Base-by-base conservation (phyloP, 2,113 vertebrate species). In the Albula glossodonta region DNA sequence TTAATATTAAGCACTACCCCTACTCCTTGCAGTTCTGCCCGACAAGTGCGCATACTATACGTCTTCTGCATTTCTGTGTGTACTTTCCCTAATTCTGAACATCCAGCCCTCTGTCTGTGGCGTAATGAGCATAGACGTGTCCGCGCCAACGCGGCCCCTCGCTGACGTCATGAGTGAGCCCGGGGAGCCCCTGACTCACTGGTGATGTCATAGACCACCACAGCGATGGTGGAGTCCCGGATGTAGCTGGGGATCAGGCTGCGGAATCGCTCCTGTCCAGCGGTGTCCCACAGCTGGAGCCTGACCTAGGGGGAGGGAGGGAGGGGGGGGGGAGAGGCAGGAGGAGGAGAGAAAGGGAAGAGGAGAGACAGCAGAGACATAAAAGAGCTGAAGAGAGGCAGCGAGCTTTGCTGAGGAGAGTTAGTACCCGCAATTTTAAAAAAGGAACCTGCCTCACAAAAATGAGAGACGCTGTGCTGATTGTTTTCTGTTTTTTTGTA, bases 161-260 rank as follows among this genome's bases (percentile, higher is more conserved):
- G 6, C 8, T 74, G 70, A 74, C 79, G 12, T 19, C 79, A 51
- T 80, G 79, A 80, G 79, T 48, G 19, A 80, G 79, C 19, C 17
- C 87, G 91, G 5, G 86, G 87, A 91, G 90, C 91, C 93, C 92
- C 93, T 91, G 91, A 96, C 96, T 96, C 95, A 96, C 96, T 96
- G 95, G 96, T 96, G 93, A 96, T 96, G 93, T 96, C 96, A 96
- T 96, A 96, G 93, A 96, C 96, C 93, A 96, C 96, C 92, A 96
- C 96, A 92, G 96, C 96, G 91, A 96, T 96, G 94, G 96, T 96
- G 92, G 96, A 96, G 92, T 96, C 96, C 82, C 96, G 96, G 94
- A 96, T 96, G 95, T 96, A 96, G 95, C 96, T 96, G 92, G 96
- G 96, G 92, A 96, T 96, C 89, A 96, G 95, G 93, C 96, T 96